Evolutionary conservation across 2,113 vertebrate genomes (phyloP).

Genomic region (Solea solea): DNA sequence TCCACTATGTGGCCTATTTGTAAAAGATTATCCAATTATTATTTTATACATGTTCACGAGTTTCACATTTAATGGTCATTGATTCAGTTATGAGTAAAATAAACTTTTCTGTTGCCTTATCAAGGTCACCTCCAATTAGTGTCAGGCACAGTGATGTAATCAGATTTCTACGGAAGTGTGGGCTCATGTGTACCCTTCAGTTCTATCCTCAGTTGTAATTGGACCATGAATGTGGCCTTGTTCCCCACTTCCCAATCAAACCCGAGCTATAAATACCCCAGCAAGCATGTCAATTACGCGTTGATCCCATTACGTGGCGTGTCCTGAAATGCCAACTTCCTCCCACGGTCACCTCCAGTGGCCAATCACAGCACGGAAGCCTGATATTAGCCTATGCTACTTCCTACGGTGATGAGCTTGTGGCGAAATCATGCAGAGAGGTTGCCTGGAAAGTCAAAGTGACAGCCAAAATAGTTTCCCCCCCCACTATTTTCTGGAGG

Average conservation of each 20-base stretch:
- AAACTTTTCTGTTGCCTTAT: slow-evolving; percentile 17
- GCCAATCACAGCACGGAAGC: slow-evolving; percentile 33
- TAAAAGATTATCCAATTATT: neutral
- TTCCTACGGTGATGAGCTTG: slow-evolving; percentile 42
- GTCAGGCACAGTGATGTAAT: slow-evolving; percentile 27
- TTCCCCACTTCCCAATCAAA: slow-evolving; percentile 57
- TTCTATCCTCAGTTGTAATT: slow-evolving; percentile 46
- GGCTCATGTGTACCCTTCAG: slow-evolving; percentile 20
- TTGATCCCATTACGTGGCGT: slow-evolving; percentile 67
- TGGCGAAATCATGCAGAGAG: slow-evolving; percentile 33
- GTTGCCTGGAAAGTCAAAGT: slow-evolving; percentile 43
- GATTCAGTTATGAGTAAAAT: neutral
- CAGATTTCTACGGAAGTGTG: slow-evolving; percentile 31
- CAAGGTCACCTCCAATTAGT: slow-evolving; percentile 29
- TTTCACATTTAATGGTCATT: slow-evolving; percentile 7
- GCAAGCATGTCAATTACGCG: slow-evolving; percentile 70
- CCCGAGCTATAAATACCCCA: slow-evolving; percentile 71
- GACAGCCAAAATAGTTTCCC: slow-evolving; percentile 47
- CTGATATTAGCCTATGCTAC: slow-evolving; percentile 32
- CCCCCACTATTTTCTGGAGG: slow-evolving; percentile 37
- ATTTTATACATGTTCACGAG: neutral
- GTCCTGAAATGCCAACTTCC: slow-evolving; percentile 71
- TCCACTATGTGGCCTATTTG: neutral
- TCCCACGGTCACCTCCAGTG: slow-evolving; percentile 56
- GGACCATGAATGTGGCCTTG: slow-evolving; percentile 35